These are phyloP conservation scores for Piaya cayana DNA, from an alignment of 2,113 vertebrate species.

Conservation along the genomic window DNA sequence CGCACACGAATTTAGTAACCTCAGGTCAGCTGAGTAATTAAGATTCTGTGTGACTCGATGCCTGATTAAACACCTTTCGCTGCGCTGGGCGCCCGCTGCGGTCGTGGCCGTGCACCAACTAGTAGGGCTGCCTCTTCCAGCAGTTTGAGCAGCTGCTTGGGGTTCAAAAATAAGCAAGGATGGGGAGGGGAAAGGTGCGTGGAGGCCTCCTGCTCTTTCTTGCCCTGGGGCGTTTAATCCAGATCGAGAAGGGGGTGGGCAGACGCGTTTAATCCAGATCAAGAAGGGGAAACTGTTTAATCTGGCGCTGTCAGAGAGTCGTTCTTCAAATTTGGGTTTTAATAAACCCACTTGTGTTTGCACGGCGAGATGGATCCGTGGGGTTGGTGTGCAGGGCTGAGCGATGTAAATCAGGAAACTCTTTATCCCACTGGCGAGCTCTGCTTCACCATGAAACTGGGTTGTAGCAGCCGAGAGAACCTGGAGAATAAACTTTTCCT, in stretches of 20 bases:
- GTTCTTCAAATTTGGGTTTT: not conserved
- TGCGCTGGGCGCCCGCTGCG: not conserved
- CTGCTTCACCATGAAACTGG: not conserved
- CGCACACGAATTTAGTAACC: accelerated
- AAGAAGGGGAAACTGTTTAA: not conserved
- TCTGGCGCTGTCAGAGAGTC: not conserved
- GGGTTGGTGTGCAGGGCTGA: not conserved
- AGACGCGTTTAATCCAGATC: not conserved
- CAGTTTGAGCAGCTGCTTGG: not conserved
- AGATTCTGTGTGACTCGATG: not conserved
- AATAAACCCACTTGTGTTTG: not conserved
- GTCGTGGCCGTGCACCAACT: not conserved
- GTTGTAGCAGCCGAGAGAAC: not conserved
- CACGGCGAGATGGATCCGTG: not conserved
- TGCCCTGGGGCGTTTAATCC: not conserved
- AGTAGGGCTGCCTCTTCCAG: not conserved
- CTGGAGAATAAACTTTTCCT: not conserved
- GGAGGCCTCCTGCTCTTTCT: not conserved
- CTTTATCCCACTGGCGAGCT: not conserved
- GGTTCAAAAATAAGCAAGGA: not conserved
- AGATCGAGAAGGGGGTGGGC: not conserved
- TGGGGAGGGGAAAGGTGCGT: accelerated
- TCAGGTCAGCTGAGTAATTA: not conserved
- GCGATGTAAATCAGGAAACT: accelerated
- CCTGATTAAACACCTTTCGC: not conserved